phyloP scores from a whole-genome alignment of 2,888 invertebrate species.

The Hirtodrosophila alboralis region DNA sequence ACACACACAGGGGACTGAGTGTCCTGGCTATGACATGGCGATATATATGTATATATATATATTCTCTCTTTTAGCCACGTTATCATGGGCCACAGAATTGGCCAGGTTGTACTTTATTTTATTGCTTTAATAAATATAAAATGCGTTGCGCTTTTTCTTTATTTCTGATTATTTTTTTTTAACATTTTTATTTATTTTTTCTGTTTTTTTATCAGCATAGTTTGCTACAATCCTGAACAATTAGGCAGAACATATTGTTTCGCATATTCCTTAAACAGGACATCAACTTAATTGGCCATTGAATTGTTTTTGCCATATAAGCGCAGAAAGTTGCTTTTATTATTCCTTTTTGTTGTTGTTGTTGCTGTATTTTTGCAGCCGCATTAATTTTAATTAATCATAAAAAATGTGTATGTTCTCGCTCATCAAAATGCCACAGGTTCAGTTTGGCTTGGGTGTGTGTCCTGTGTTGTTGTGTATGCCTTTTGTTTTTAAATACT shows the following conservation, averaged over 20 bases:
- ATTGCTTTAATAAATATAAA: conserved; percentile 77
- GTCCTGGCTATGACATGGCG: conserved; percentile 64
- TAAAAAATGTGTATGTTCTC: conserved; percentile 67
- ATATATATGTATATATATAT: too few relatives aligned
- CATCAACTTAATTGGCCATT: conserved; percentile 47
- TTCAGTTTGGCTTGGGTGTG: too few relatives aligned
- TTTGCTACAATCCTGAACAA: conserved; percentile 40
- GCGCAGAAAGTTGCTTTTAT: conserved; percentile 19
- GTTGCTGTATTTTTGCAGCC: conserved; percentile 33
- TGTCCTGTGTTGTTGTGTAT: conserved; percentile 16
- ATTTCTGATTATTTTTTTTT: conserved; percentile 1
- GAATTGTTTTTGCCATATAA: conserved; percentile 22
- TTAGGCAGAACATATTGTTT: conserved; percentile 27
- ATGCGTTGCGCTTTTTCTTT: conserved; percentile 46
- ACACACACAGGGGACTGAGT: conserved; percentile 25
- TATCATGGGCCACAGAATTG: conserved; percentile 50
- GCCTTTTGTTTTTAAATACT: conserved; percentile 2
- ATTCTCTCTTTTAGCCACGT: conserved; percentile 58
- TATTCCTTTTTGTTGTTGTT: too few relatives aligned
- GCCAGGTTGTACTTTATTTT: conserved; percentile 71
- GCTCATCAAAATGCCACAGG: conserved; percentile 72
- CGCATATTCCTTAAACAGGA: conserved; percentile 47
- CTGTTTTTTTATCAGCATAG: conserved; percentile 42
- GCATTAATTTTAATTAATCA: conserved; percentile 79
- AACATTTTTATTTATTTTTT: background rate